A percentile compares a stretch with the other conserved stretches of the same genome.
Conservation (phyloP, 2,888 invertebrate species). For the Yponomeuta sedellus region DNA sequence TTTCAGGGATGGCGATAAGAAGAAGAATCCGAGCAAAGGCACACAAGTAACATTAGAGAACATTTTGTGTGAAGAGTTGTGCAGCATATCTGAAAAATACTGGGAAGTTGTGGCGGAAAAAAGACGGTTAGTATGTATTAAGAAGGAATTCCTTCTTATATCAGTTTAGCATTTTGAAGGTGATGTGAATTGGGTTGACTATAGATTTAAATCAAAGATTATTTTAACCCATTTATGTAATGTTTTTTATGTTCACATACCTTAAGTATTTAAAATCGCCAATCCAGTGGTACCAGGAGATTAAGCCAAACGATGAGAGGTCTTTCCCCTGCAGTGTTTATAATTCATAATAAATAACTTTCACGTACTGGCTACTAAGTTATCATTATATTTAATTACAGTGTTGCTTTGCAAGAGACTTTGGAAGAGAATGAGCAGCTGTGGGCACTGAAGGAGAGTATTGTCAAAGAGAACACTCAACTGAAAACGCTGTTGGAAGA, state of each 20-base stretch:
- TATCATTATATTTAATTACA: slow-evolving; percentile 13
- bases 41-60: slow-evolving; percentile 27
- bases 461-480: slow-evolving; percentile 25
- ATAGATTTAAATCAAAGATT: too few species aligned
- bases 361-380: too few species aligned
- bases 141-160: neutral
- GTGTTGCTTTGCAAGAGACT: slow-evolving; percentile 28
- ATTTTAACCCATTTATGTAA: too few species aligned
- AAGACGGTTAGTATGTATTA: slow-evolving; percentile 24
- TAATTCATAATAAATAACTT: too few species aligned
- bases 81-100: slow-evolving; percentile 25
- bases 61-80: slow-evolving; percentile 24
- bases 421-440: slow-evolving; percentile 30
- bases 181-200: too few species aligned
- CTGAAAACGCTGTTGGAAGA: slow-evolving; percentile 28
- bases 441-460: slow-evolving; percentile 20
- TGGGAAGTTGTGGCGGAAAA: slow-evolving; percentile 32
- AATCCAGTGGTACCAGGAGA: too few species aligned
- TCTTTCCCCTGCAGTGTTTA: too few species aligned
- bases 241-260: too few species aligned
- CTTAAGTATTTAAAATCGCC: too few species aligned
- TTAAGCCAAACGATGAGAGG: too few species aligned
- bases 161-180: too few species aligned
- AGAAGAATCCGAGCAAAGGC: slow-evolving; percentile 23
- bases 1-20: slow-evolving; percentile 22